Percentiles rank a stretch among this genome's conserved stretches.
phyloP scores from a whole-genome alignment of 2,113 vertebrate genomes.

The human (Homo sapiens) region GRCh38 chr7:88087501-88088000 shows the following conservation, averaged over 20 bases:
- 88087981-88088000: neutral
- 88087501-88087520: neutral
- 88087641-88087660: neutral
- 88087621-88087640: neutral
- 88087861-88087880: slow-evolving; percentile 11
- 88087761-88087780: slow-evolving; percentile 20
- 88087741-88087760: neutral
- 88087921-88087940: neutral
- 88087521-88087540: neutral
- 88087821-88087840: neutral
- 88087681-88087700: slow-evolving; percentile 20
- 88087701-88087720: neutral
- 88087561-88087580: neutral
- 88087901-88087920: slow-evolving; percentile 2
- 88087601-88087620: neutral
- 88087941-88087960: neutral
- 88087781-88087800: neutral
- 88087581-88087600: neutral
- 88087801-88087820: neutral
- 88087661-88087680: slow-evolving; percentile 9
- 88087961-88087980: slow-evolving; percentile 25
- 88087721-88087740: neutral
- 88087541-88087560: neutral
- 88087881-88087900: neutral
- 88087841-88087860: neutral